Base-by-base conservation (phyloP, 2,888 invertebrate genomes). In the Periphyllus acericola region DNA sequence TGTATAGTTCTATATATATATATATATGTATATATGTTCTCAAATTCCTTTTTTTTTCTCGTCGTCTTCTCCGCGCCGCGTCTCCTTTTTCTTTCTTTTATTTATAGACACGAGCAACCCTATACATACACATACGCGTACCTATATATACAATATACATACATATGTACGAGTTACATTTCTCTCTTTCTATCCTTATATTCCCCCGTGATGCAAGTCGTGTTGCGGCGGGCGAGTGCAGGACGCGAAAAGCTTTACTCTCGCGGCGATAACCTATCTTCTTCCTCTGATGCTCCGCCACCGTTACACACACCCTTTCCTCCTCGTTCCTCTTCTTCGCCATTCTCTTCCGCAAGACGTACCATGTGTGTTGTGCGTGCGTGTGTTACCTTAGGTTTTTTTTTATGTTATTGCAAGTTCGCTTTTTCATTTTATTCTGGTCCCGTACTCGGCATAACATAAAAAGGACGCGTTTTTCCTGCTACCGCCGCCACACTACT, bases 371-470 rank as follows among this genome's bases (percentile, higher is more conserved):
- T 72, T 55, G 71, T 55, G 14, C 46, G 81, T 46, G 66, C n/a
- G 78, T 46, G 71, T 40, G 72, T 66, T 80, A 87, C 87, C 87
- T 81, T 40, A 81, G 86, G 66, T 46, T 9, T 68, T 66, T 52
- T 74, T 60, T 60, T 17, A 60, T 81, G 60, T 81, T 87, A 87
- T 87, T 81, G 80, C 74, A 32, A 87, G 80, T 87, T 87, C 80
- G 72, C 87, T 81, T 87, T 87, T 87, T 87, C 87, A 87, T 87
- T 87, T 87, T 87, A 87, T 87, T 80, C 87, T 60, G 66, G 84
- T 84, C 84, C 84, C 84, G 84, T 84, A 84, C 76, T 71, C 79
- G 74, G 55, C 52, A 79, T 80, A 86, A 86, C 86, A 80, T 86
- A 86, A 80, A 86, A 86, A 86, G 55, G 55, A 79, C 80, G 46